Percentiles rank a stretch among this genome's conserved stretches.
These are phyloP conservation scores for Pomacea canaliculata DNA, from an alignment of 2,888 invertebrate species.

Conservation along the genomic window DNA sequence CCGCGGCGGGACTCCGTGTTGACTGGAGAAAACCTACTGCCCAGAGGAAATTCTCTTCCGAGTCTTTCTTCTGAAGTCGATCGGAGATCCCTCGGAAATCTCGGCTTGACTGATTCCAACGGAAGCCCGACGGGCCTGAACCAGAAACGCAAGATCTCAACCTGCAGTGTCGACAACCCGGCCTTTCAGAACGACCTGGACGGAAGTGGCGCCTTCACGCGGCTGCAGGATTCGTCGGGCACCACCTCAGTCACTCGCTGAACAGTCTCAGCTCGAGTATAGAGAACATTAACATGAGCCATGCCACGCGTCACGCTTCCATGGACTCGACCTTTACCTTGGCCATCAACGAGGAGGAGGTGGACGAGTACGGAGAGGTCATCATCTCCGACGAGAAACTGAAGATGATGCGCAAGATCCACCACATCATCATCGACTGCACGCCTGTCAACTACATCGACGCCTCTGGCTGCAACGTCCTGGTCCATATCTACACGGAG, in stretches of 20 bases:
- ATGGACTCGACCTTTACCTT: constrained; percentile 29
- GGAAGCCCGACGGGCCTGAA: constrained; percentile 9
- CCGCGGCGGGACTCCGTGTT: constrained; percentile 35
- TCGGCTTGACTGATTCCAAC: background rate
- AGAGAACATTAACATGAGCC: background rate
- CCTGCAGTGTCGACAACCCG: constrained; percentile 42
- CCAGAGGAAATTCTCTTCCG: background rate
- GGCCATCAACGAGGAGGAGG: constrained; percentile 37
- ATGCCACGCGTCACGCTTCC: background rate
- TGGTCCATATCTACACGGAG: constrained; percentile 56
- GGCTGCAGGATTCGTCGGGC: constrained; percentile 1
- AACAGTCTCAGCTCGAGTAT: constrained; percentile 20
- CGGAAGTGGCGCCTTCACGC: constrained; percentile 16
- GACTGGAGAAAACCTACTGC: constrained; percentile 27
- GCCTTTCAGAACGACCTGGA: constrained; percentile 41
- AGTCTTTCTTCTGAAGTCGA: constrained; percentile 7
- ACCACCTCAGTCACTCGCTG: constrained; percentile 20
- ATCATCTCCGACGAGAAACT: constrained; percentile 53
- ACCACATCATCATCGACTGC: constrained; percentile 59
- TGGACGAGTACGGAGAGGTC: constrained; percentile 54
- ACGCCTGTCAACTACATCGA: constrained; percentile 59
- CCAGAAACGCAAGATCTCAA: constrained; percentile 23
- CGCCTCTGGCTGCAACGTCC: constrained; percentile 58
- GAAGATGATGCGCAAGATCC: constrained; percentile 51
- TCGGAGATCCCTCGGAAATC: constrained; percentile 14